Evolutionary conservation across 1,140 invertebrate genomes (phyloP).

Genomic region (Hyles vespertilio): DNA sequence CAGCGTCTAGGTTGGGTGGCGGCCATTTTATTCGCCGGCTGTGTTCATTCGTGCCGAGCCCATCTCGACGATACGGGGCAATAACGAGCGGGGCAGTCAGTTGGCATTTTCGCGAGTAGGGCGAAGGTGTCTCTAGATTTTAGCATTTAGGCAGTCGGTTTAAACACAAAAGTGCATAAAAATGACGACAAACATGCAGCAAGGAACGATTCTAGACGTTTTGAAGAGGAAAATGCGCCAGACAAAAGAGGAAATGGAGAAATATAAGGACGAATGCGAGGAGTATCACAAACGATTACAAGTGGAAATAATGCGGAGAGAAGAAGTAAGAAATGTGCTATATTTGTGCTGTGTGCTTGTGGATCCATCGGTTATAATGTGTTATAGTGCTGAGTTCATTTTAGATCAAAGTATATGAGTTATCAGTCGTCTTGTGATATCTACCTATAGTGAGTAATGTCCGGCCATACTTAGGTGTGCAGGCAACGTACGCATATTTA

Average conservation of each 20-base stretch:
- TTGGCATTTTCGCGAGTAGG: constrained; percentile 72
- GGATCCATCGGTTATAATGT: constrained; percentile 37
- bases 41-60: constrained; percentile 70
- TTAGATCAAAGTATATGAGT: constrained; percentile 35
- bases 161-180: constrained; percentile 73
- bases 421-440: constrained; percentile 63
- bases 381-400: constrained; percentile 42
- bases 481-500: constrained; percentile 71
- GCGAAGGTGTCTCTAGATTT: constrained; percentile 69
- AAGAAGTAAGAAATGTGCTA: constrained; percentile 90
- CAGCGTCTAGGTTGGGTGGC: constrained; percentile 52
- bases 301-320: constrained; percentile 92
- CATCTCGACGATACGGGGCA: constrained; percentile 68
- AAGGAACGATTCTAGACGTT: constrained; percentile 92
- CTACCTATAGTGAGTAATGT: constrained; percentile 74
- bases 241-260: constrained; percentile 98
- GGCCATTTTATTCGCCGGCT: constrained; percentile 75
- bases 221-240: constrained; percentile 99
- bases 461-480: constrained; percentile 74
- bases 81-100: constrained; percentile 66
- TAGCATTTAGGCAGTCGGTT: constrained; percentile 62
- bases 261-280: constrained; percentile 96
- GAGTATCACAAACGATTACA: constrained; percentile 93
- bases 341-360: constrained; percentile 56
- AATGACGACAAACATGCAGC: constrained; percentile 91